Conservation (phyloP, 2,888 invertebrate species). For the Cataglyphis albicans region DNA sequence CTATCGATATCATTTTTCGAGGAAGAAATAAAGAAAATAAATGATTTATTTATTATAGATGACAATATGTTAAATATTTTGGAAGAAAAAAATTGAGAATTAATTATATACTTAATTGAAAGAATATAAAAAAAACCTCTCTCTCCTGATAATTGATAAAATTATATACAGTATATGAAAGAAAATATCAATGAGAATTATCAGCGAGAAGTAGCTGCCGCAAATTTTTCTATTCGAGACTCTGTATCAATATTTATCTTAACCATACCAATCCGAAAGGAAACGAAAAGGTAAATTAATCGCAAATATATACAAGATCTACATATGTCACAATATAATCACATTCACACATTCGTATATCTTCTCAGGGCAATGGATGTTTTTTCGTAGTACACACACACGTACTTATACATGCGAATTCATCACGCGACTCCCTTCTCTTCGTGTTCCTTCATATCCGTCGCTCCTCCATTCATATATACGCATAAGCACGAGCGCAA, state of each 20-base stretch:
- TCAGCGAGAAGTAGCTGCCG: not conserved
- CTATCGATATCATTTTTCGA: constrained; percentile 12
- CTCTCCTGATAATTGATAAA: not conserved
- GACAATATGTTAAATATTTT: not conserved
- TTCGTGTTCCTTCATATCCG: constrained; percentile 61
- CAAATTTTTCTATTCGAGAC: not conserved
- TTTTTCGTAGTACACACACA: constrained; percentile 6
- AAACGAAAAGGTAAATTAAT: not conserved
- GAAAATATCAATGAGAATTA: not conserved
- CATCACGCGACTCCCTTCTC: constrained; percentile 77
- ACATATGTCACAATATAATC: not conserved
- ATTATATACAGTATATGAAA: not conserved
- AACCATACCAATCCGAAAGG: not conserved
- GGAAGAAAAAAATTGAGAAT: not conserved
- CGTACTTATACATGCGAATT: constrained; percentile 68
- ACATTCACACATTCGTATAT: constrained; percentile 6
- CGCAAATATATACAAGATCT: not conserved
- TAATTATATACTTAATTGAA: not conserved
- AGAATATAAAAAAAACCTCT: not conserved
- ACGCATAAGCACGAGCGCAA: constrained; percentile 55
- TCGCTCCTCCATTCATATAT: constrained; percentile 77
- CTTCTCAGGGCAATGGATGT: constrained; percentile 1
- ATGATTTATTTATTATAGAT: not conserved
- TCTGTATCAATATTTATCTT: not conserved
- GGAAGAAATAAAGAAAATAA: not conserved